Evolutionary conservation across 2,888 invertebrate genomes (phyloP).

Genomic region (Protodeltote pygarga): DNA sequence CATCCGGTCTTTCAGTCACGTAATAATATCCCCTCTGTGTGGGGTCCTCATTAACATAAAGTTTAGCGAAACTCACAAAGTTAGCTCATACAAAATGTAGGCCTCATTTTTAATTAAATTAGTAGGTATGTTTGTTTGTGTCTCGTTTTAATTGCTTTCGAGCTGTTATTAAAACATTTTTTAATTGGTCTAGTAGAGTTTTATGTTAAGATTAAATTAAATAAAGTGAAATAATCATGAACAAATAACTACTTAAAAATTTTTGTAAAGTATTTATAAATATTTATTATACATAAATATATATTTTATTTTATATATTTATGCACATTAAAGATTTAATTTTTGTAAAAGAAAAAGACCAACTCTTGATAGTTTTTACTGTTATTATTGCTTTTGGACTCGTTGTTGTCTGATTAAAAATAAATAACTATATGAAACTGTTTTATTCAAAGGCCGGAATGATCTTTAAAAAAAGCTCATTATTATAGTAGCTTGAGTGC

Average conservation of each 20-base stretch:
- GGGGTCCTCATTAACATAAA: constrained; percentile 43
- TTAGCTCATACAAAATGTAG: constrained; percentile 26
- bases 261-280: too few relatives aligned
- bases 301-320: too few relatives aligned
- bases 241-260: too few relatives aligned
- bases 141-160: constrained; percentile 9
- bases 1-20: constrained; percentile 13
- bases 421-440: too few relatives aligned
- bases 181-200: background rate
- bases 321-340: too few relatives aligned
- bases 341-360: too few relatives aligned
- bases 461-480: background rate
- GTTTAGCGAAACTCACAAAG: constrained; percentile 27
- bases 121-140: constrained; percentile 21
- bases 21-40: constrained; percentile 19
- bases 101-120: constrained; percentile 32
- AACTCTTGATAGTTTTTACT: too few relatives aligned
- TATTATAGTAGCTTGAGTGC: background rate
- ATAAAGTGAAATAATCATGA: background rate
- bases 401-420: too few relatives aligned
- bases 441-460: too few relatives aligned
- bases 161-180: constrained; percentile 4
- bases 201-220: background rate
- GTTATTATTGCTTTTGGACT: too few relatives aligned
- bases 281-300: too few relatives aligned